Base-by-base conservation (phyloP, 2,888 invertebrate genomes). In the Cotesia congregata region DNA sequence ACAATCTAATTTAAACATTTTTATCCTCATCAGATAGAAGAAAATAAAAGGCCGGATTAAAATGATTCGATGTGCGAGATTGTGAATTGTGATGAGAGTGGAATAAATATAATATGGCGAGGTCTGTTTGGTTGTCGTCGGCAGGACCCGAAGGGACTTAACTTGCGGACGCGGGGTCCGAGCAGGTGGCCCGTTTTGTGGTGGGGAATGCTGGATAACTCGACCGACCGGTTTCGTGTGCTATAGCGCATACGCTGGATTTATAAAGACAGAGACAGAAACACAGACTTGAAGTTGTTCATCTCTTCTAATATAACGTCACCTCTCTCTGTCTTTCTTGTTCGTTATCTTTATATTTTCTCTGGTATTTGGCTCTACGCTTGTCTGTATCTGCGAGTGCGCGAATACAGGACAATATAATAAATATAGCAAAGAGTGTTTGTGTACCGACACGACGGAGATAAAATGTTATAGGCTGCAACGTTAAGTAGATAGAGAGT, bases 41-140 rank as follows among this genome's bases (percentile, higher is more conserved):
- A 6, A 41, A 39, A 12, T n/a, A 38, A 12, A 6, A 40, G 50
- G 50, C 6, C 6, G 17, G 69, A 70, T 59, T 60, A 20, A 7
- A 6, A n/a, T 59, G 12, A 59, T 20, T 59, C 17, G 12, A 61
- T 12, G 50, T 50, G 15, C 40, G 20, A 15, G 6, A 69, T 17
- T 39, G 17, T 1, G 30, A 30, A 30, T 62, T 9, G 40, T 59
- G 61, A 71, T 61, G 83, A 83, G 83, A 85, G 84, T 86, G 84
- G 84, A 88, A 88, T 88, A 86, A 87, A 88, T 88, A 88, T 87
- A 87, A 88, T 88, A 88, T 87, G 85, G 85, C 85, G 77, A 64
- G 17, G 67, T 77, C 76, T 75, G 77, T 77, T 80, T 77, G 72
- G 78, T 77, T 69, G 77, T 79, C 77, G 78, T 78, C 78, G 77